Evolutionary conservation across 2,113 vertebrate genomes (phyloP).

Genomic region (Onychostruthus taczanowskii): DNA sequence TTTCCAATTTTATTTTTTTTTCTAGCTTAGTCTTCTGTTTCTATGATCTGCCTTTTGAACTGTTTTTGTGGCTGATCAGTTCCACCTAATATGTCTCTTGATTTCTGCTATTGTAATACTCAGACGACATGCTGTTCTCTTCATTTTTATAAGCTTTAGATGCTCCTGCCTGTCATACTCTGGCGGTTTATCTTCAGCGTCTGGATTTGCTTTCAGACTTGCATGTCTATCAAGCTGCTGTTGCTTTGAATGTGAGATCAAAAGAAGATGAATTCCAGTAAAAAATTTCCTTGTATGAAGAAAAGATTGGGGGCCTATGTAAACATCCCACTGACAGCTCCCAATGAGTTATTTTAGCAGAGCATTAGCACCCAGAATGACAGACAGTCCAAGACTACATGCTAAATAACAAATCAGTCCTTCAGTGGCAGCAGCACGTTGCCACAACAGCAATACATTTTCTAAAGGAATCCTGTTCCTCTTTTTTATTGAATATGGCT

Average conservation of each 20-base stretch:
- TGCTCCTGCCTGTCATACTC: slow-evolving; percentile 86
- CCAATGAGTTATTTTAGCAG: slow-evolving; percentile 86
- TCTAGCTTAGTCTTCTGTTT: slow-evolving; percentile 74
- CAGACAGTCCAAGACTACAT: slow-evolving; percentile 79
- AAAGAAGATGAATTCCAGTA: slow-evolving; percentile 88
- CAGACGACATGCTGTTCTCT: slow-evolving; percentile 83
- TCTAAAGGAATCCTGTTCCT: slow-evolving; percentile 63
- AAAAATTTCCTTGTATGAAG: slow-evolving; percentile 84
- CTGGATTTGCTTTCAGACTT: slow-evolving; percentile 88
- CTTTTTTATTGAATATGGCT: slow-evolving; percentile 67
- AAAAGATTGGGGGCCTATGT: slow-evolving; percentile 86
- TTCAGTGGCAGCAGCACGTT: slow-evolving; percentile 63
- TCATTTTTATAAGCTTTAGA: slow-evolving; percentile 83
- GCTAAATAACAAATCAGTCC: slow-evolving; percentile 82
- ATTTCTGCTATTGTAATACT: slow-evolving; percentile 85
- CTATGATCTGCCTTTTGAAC: slow-evolving; percentile 87
- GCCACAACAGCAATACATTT: slow-evolving; percentile 72
- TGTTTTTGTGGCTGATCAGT: slow-evolving; percentile 87
- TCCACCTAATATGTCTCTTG: slow-evolving; percentile 87
- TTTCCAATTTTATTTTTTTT: slow-evolving; percentile 47
- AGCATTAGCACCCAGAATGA: slow-evolving; percentile 83
- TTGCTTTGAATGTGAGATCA: slow-evolving; percentile 90
- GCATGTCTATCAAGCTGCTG: slow-evolving; percentile 86
- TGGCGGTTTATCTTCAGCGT: slow-evolving; percentile 86
- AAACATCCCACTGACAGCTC: slow-evolving; percentile 87